These are phyloP conservation scores for Geotrypetes seraphini DNA, from an alignment of 2,797 vertebrate species.

Conservation along the genomic window DNA sequence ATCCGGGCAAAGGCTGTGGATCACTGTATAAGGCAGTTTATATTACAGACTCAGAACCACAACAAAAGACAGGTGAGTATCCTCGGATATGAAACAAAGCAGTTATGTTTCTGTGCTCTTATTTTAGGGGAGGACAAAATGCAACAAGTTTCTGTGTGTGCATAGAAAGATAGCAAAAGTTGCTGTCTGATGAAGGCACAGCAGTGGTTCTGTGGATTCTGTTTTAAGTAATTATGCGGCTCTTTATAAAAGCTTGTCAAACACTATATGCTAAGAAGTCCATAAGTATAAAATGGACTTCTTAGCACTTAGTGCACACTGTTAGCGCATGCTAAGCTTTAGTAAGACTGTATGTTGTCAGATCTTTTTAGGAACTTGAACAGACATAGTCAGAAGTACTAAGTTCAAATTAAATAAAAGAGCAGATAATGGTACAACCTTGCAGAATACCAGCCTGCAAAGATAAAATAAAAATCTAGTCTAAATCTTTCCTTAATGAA, in stretches of 20 bases:
- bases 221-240: too few relatives aligned
- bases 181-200: not conserved
- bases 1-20: slow-evolving; percentile 63
- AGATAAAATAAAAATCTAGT: too few relatives aligned
- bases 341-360: too few relatives aligned
- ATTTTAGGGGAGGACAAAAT: not conserved
- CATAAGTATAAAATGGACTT: too few relatives aligned
- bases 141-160: not conserved
- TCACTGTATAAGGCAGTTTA: slow-evolving; percentile 50
- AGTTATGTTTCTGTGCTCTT: not conserved
- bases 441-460: too few relatives aligned
- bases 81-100: not conserved
- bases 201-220: not conserved
- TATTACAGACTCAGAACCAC: slow-evolving; percentile 26
- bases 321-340: too few relatives aligned
- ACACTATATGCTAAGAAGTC: not conserved
- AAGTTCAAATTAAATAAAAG: too few relatives aligned
- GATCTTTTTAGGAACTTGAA: too few relatives aligned
- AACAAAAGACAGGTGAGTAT: slow-evolving; percentile 50
- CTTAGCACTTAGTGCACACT: too few relatives aligned
- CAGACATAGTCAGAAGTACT: too few relatives aligned
- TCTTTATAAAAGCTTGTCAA: not conserved
- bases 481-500: too few relatives aligned
- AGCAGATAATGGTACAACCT: too few relatives aligned
- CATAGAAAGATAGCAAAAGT: rapidly evolving